phyloP scores from a whole-genome alignment of 2,797 vertebrate species.

The Pseudochirops cupreus region DNA sequence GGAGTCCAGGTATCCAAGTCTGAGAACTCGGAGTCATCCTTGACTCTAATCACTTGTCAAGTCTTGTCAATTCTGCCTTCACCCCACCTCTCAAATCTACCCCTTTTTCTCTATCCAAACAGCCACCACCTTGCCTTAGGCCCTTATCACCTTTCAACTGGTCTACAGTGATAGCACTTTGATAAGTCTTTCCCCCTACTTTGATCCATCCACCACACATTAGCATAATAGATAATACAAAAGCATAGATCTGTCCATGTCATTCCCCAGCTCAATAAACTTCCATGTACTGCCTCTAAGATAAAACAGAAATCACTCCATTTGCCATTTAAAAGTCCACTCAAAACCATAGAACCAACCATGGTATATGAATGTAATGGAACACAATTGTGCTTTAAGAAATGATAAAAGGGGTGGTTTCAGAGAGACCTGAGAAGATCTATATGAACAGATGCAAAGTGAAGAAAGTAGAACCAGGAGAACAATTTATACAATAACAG shows the following conservation, averaged over 20 bases:
- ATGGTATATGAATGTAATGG: background rate
- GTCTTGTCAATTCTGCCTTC: background rate
- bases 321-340: background rate
- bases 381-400: background rate
- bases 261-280: background rate
- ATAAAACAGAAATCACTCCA: background rate
- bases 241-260: background rate
- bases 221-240: background rate
- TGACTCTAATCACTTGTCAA: background rate
- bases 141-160: no score
- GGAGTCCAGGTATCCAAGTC: background rate
- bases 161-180: background rate
- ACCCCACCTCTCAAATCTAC: no score
- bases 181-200: background rate
- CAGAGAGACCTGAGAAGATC: background rate
- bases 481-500: background rate
- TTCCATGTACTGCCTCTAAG: background rate
- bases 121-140: no score
- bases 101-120: no score
- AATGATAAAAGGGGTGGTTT: background rate
- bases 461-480: background rate
- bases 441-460: background rate
- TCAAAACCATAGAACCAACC: background rate
- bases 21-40: background rate
- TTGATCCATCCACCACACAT: background rate